Conservation (phyloP, 2,888 invertebrate species). For the Tetanocera ferruginea region DNA sequence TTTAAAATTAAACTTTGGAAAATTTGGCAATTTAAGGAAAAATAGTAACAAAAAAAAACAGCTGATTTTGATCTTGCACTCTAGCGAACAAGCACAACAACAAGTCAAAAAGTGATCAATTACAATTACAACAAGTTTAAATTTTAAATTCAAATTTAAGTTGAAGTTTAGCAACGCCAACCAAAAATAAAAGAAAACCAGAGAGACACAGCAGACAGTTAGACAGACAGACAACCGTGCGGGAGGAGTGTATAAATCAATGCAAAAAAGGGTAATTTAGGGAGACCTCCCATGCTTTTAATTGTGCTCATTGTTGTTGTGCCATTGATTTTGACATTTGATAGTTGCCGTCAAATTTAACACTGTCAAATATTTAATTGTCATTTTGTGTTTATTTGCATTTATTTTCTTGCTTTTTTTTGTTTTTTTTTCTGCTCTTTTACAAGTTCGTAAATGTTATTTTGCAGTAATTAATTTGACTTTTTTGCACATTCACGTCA, state of each 20-base stretch:
- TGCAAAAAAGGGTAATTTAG: neutral
- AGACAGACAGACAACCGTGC: neutral
- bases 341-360: conserved; percentile 54
- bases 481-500: conserved; percentile 10
- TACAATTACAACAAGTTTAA: conserved; percentile 24
- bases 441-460: neutral
- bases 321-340: conserved; percentile 53
- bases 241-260: neutral
- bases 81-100: conserved; percentile 11
- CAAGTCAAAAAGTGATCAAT: conserved; percentile 16
- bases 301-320: neutral
- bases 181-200: neutral
- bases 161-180: neutral
- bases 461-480: conserved; percentile 20
- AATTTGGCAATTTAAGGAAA: conserved; percentile 20
- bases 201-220: neutral
- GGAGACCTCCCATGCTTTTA: conserved; percentile 22
- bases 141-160: conserved; percentile 1
- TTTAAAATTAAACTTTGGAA: conserved; percentile 30
- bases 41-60: neutral
- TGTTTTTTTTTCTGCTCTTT: neutral
- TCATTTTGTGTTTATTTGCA: conserved; percentile 32
- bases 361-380: conserved; percentile 53
- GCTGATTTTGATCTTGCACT: conserved; percentile 32
- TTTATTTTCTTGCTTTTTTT: neutral